These are phyloP conservation scores for Heliocidaris erythrogramma DNA, from an alignment of 35 echinoderm and acorn worm species.

Conservation along the genomic window DNA sequence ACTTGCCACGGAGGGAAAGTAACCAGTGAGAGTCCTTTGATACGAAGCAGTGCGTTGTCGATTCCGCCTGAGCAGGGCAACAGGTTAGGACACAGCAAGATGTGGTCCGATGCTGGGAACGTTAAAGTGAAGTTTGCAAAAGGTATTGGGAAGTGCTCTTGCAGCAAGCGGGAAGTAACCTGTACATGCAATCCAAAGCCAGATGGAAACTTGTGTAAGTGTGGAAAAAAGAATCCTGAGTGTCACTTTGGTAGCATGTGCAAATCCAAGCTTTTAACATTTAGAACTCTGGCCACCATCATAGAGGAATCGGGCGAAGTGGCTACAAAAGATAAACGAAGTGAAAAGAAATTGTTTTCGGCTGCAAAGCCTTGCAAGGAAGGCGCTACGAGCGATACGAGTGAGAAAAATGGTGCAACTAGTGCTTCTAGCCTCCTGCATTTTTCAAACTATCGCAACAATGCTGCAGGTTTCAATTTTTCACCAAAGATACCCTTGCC, in stretches of 20 bases:
- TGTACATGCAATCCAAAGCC: background rate
- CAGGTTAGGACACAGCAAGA: background rate
- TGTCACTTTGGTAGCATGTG: slow-evolving; percentile 32
- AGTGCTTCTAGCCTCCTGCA: background rate
- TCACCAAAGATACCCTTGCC: slow-evolving; percentile 32
- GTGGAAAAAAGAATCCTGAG: background rate
- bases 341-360: background rate
- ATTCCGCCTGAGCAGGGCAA: background rate
- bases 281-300: slow-evolving; percentile 34
- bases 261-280: slow-evolving; percentile 28
- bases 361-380: background rate
- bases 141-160: background rate
- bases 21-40: background rate
- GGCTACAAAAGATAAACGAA: background rate
- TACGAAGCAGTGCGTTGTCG: background rate
- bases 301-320: slow-evolving; percentile 35
- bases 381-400: background rate
- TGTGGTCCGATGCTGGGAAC: background rate
- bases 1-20: slow-evolving; percentile 15
- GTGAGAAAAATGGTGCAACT: background rate
- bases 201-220: background rate
- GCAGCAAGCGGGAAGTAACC: background rate
- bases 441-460: background rate
- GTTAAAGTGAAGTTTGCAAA: background rate
- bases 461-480: background rate